Percentiles rank a stretch among this genome's conserved stretches.
These are phyloP conservation scores for Pomatostomus ruficeps DNA, from an alignment of 2,113 vertebrate genomes.

Conservation along the genomic window DNA sequence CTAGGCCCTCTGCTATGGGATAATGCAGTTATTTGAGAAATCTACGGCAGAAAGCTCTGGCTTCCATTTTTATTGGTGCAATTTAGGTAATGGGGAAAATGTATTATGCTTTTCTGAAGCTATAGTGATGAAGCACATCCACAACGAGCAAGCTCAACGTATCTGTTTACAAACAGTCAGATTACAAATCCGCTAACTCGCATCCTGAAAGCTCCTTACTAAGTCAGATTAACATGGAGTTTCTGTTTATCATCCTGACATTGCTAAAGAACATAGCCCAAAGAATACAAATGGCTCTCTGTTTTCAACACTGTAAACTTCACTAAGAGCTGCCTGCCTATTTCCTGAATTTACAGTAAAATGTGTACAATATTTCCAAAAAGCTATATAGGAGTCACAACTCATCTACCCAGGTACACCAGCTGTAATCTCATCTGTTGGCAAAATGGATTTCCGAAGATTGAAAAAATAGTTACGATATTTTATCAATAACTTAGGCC, in stretches of 20 bases:
- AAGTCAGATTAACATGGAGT: constrained; percentile 36
- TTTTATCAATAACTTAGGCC: not conserved
- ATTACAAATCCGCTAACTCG: constrained; percentile 50
- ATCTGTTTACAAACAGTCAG: constrained; percentile 61
- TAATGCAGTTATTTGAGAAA: not conserved
- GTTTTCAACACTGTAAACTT: not conserved
- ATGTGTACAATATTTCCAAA: not conserved
- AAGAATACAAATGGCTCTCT: not conserved
- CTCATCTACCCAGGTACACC: not conserved
- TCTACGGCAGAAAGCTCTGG: not conserved
- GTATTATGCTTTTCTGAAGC: not conserved
- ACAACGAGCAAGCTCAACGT: constrained; percentile 2
- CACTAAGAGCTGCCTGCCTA: not conserved
- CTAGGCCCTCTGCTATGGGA: not conserved
- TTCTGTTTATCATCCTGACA: constrained; percentile 10
- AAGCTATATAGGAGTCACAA: not conserved
- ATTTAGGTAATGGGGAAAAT: not conserved
- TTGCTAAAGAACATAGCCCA: not conserved
- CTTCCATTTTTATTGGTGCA: not conserved
- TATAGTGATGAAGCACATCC: not conserved
- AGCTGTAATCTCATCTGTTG: not conserved
- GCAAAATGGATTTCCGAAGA: not conserved
- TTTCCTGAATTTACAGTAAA: not conserved
- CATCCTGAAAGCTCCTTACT: constrained; percentile 53
- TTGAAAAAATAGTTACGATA: not conserved